Base-by-base conservation (phyloP, 2,888 invertebrate genomes). In the Pogonocherus hispidulus region DNA sequence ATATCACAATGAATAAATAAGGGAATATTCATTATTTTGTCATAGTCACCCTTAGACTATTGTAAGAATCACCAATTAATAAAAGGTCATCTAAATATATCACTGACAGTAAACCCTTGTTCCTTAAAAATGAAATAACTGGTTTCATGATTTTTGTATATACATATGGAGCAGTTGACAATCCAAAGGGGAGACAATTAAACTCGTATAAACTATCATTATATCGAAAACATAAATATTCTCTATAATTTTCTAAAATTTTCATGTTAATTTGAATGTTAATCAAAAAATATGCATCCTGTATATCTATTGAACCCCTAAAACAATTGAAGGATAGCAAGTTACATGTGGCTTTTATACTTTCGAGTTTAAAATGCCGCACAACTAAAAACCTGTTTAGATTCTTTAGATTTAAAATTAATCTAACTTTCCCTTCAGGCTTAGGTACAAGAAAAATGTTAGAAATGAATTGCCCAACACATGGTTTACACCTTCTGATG, bases 81-180 rank as follows among this genome's bases (percentile, higher is more conserved):
- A 71, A 37, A 41, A 71, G 54, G 57, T 75, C 71, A 22, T 75
- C 70, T 8, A 73, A 27, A 52, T 73, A 73, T 18, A 66, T 52
- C 3, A 71, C 68, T 16, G 70, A 76, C 4, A 69, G 11, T 1
- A 75, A 56, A 27, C 67, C 66, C 22, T 23, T 46, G 1, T 16
- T 16, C 52, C 66, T 37, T 52, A 67, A 60, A 20, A 32, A 14
- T n/a, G 54, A 23, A 11, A 72, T 11, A 19, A 69, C 56, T 11
- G 71, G 71, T 49, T 74, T 74, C 65, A 70, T 66, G 6, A 74
- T 5, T 37, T 74, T 74, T 18, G 74, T 74, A 51, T 69, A 74
- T 9, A 67, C 22, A 16, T 22, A 66, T 9, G 75, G 75, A 1
- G 67, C 71, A 22, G 65, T 35, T 16, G 20, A 49, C 11, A 73